Conservation (phyloP, 2,888 invertebrate genomes). For the Chironomus riparius region DNA sequence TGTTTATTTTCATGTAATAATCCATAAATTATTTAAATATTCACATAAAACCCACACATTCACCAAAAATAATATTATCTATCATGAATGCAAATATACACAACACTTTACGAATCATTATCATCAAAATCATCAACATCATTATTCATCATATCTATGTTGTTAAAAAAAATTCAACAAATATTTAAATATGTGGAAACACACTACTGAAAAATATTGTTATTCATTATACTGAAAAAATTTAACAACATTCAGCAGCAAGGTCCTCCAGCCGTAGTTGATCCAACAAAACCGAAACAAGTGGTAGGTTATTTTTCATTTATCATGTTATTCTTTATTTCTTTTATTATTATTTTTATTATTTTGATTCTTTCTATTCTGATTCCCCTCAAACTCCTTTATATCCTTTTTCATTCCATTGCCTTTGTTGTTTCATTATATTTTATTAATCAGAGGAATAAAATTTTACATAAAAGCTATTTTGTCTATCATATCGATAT, state of each 20-base stretch:
- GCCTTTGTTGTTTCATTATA: not conserved
- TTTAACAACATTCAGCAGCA: conserved; percentile 35
- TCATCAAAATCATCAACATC: not conserved
- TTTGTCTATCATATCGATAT: not conserved
- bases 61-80: not conserved
- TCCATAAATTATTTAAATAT: not conserved
- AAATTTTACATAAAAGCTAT: not conserved
- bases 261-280: conserved; percentile 51
- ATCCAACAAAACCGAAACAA: conserved; percentile 54
- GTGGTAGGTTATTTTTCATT: conserved; percentile 47
- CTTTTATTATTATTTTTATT: conserved; percentile 5
- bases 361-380: not conserved
- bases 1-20: conserved; percentile 25
- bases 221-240: not conserved
- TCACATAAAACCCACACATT: too few relatives aligned
- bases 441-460: not conserved
- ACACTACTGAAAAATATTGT: not conserved
- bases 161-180: not conserved
- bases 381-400: not conserved
- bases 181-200: conserved; percentile 1
- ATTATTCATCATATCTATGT: not conserved
- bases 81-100: not conserved
- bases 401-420: not conserved
- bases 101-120: not conserved
- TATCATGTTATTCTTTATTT: too few relatives aligned